A percentile compares a stretch with the other conserved stretches of the same genome.
These are phyloP conservation scores for Irena cyanogastra DNA, from an alignment of 2,113 vertebrate genomes.

Conservation along the genomic window DNA sequence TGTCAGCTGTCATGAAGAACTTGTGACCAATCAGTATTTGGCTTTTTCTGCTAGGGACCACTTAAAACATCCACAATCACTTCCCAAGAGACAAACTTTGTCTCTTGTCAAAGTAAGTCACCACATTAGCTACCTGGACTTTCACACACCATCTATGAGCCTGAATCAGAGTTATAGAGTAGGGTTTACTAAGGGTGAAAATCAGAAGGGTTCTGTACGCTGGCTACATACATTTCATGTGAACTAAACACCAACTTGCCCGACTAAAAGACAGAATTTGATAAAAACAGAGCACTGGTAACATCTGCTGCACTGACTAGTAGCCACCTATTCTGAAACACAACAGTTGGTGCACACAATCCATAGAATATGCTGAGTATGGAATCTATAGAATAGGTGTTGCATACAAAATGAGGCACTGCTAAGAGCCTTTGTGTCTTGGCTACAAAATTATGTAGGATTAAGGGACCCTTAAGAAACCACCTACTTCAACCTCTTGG, in stretches of 20 bases:
- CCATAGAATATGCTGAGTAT: not conserved
- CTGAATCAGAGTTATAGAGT: not conserved
- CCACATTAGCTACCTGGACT: not conserved
- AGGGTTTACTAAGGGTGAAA: not conserved
- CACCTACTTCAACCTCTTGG: not conserved
- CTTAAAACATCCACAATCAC: not conserved
- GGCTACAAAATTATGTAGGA: not conserved
- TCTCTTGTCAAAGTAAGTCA: not conserved
- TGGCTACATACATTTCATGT: not conserved
- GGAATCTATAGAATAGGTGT: not conserved
- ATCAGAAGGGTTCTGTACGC: not conserved
- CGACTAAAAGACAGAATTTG: not conserved
- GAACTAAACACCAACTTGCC: not conserved
- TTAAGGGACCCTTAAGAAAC: not conserved
- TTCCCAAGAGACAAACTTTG: not conserved
- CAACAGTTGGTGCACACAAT: fast-evolving
- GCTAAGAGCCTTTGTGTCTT: not conserved
- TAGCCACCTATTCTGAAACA: not conserved
- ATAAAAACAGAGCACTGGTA: not conserved
- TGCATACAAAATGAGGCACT: fast-evolving
- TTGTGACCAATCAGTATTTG: slow-evolving; percentile 34
- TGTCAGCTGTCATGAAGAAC: slow-evolving; percentile 16
- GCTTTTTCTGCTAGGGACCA: not conserved
- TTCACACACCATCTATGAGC: not conserved
- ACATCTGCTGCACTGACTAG: not conserved